Base-by-base conservation (phyloP, 2,797 vertebrate genomes). In the Mionectes olivaceus region DNA sequence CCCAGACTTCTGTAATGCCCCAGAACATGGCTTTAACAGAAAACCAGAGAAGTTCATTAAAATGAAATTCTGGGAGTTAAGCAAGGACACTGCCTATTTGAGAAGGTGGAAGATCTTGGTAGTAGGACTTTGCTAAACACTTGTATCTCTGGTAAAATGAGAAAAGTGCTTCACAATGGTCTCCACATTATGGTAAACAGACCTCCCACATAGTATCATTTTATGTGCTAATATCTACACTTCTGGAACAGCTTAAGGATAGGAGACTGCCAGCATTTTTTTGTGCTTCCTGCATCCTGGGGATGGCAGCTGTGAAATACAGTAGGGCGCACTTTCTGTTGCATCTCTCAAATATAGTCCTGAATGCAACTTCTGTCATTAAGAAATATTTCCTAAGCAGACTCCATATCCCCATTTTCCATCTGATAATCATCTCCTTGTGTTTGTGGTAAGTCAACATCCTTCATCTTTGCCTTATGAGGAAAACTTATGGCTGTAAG, bases 341-440 rank as follows among this genome's bases (percentile, higher is more conserved):
- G 82, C 63, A 16, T 84, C 88, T 84, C 88, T 94, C 94, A 91
- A 93, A 97, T 91, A 93, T 47, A 91, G 80, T 49, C 39, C 57
- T 93, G 96, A 95, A 96, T 83, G 83, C 96, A 93, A 71, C 70
- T 82, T 91, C 85, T 63, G 50, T 94, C 93, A 83, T 89, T 87
- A 96, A 94, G 95, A 97, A 97, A 78, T 91, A 89, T 89, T 97
- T 91, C 86, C 93, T 96, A 96, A 97, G 97, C 92, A 96, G 92
- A 95, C 74, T 81, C 82, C 93, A 96, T 91, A 93, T 82, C 94
- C 94, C 83, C 46, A 75, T 93, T 97, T 98, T 97, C 97, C 96
- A 83, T 96, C 94, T 96, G 94, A 97, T 96, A 97, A 97, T 96
- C 93, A 96, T 95, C 93, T 97, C 97, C 96, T 97, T 95, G 96